A percentile compares a stretch with the other conserved stretches of the same genome.
These are phyloP conservation scores for Oreochromis niloticus DNA, from an alignment of 2,113 vertebrate genomes.

Conservation along the genomic window DNA sequence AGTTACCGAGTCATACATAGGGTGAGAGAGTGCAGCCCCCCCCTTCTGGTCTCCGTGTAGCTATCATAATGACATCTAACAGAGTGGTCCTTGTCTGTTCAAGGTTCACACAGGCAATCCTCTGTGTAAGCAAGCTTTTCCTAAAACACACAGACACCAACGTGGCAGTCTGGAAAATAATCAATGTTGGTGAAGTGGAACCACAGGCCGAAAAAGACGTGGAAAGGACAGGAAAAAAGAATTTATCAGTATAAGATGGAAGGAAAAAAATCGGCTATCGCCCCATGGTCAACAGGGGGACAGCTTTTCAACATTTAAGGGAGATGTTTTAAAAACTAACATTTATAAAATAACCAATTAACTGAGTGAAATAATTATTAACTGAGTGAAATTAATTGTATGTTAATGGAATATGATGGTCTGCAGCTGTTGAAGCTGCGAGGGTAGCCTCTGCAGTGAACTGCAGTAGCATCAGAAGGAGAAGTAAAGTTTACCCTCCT, in stretches of 20 bases:
- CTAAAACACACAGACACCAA: constrained; percentile 24
- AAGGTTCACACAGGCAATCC: constrained; percentile 41
- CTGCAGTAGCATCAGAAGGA: background rate
- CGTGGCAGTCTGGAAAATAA: constrained; percentile 61
- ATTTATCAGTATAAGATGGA: background rate
- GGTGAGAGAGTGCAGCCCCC: background rate
- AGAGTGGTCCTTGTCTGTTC: constrained; percentile 18
- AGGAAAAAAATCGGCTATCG: accelerated
- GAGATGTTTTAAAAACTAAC: background rate
- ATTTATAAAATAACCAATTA: background rate
- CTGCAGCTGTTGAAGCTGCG: background rate
- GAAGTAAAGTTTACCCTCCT: background rate
- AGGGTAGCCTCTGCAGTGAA: background rate
- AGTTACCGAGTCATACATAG: background rate
- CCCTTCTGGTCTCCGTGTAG: background rate
- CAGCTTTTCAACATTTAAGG: background rate
- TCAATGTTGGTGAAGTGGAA: background rate
- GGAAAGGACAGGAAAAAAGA: background rate
- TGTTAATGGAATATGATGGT: background rate
- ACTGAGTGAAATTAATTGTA: background rate
- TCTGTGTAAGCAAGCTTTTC: constrained; percentile 3
- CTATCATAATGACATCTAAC: constrained; percentile 13
- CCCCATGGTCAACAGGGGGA: background rate
- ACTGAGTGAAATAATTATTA: background rate
- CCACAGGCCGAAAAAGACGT: background rate